Percentiles rank a stretch among this genome's conserved stretches.
Evolutionary conservation across 1,140 invertebrate species (phyloP).

Genomic region (Stenopsyche tienmushanensis): DNA sequence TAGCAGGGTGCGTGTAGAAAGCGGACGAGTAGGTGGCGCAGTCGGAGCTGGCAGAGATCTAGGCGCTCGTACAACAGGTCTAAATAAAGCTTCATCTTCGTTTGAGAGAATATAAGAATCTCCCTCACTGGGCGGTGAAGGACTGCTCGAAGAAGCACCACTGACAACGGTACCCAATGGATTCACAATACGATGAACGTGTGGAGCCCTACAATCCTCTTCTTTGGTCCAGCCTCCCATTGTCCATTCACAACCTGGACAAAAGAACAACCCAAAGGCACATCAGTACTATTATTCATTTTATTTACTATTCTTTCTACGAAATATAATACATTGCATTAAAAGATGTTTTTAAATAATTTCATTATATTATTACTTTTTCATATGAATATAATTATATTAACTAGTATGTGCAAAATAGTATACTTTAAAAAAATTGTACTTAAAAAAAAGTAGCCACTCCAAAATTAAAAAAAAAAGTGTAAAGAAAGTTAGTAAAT

Average conservation of each 20-base stretch:
- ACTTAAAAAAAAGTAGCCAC: constrained; percentile 19
- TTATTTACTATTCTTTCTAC: constrained; percentile 28
- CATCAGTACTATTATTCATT: constrained; percentile 52
- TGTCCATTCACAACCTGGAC: constrained; percentile 65
- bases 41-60: constrained; percentile 42
- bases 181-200: constrained; percentile 69
- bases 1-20: constrained; percentile 49
- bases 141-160: constrained; percentile 52
- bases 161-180: constrained; percentile 69
- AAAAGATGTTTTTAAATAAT: neutral
- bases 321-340: constrained; percentile 4
- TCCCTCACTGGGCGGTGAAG: constrained; percentile 52
- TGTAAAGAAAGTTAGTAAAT: constrained; percentile 42
- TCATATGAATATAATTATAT: constrained; percentile 12
- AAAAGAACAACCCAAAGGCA: constrained; percentile 77
- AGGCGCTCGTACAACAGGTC: constrained; percentile 57
- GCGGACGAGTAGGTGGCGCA: constrained; percentile 42
- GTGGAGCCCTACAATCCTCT: constrained; percentile 44
- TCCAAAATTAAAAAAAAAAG: constrained; percentile 21
- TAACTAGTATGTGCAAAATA: constrained; percentile 13
- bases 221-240: constrained; percentile 55
- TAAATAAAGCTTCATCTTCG: constrained; percentile 63
- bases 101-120: constrained; percentile 60
- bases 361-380: constrained; percentile 2
- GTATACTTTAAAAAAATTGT: constrained; percentile 26